Conservation (phyloP, 2,113 vertebrate species). For the Tychaedon coryphoeus region DNA sequence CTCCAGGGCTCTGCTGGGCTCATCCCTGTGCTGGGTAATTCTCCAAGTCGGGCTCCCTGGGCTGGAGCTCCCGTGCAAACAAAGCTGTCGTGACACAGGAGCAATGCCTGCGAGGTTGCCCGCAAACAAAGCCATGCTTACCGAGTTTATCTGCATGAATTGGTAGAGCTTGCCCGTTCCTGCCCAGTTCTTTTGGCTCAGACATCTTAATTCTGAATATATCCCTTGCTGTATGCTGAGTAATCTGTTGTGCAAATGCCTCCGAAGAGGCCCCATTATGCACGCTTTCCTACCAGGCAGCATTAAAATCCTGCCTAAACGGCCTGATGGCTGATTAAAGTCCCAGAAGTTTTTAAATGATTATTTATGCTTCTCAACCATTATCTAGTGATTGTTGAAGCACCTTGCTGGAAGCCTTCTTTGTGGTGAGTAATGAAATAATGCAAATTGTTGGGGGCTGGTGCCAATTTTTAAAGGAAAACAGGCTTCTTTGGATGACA, state of each 20-base stretch:
- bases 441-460: neutral
- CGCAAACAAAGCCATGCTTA: constrained; percentile 32
- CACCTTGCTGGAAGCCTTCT: constrained; percentile 19
- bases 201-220: constrained; percentile 54
- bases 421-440: constrained; percentile 44
- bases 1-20: neutral
- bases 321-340: constrained; percentile 24
- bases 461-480: constrained; percentile 27
- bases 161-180: constrained; percentile 40
- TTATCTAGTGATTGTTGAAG: constrained; percentile 49
- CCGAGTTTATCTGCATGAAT: constrained; percentile 19
- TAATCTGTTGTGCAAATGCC: constrained; percentile 53
- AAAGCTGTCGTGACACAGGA: constrained; percentile 38
- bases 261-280: constrained; percentile 30
- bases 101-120: constrained; percentile 42
- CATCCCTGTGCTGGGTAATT: neutral
- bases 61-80: constrained; percentile 32
- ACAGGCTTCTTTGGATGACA: neutral
- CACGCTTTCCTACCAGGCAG: constrained; percentile 33
- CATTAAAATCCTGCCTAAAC: constrained; percentile 20
- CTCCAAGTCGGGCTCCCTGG: neutral
- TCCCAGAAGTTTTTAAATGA: constrained; percentile 38
- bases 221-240: constrained; percentile 53
- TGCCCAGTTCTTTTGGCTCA: constrained; percentile 56
- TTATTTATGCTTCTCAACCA: constrained; percentile 30